phyloP scores from a whole-genome alignment of 2,113 vertebrate species.

The Emydocephalus ijimae region DNA sequence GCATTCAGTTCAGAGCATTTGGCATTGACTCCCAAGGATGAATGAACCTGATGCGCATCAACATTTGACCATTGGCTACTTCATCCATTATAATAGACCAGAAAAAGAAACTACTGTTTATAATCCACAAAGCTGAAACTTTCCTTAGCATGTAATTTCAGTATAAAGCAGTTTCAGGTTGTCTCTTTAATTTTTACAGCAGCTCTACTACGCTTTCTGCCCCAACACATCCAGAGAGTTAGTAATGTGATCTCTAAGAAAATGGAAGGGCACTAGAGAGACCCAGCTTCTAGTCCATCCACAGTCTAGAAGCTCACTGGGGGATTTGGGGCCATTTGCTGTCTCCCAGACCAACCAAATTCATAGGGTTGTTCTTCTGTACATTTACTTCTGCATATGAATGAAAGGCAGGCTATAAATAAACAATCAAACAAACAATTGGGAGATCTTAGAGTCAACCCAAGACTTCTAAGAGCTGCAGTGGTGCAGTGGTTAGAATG shows the following conservation, averaged over 20 bases:
- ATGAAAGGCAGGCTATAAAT: background rate
- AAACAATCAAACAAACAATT: background rate
- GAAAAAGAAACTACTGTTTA: background rate
- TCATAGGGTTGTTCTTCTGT: background rate
- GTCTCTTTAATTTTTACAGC: background rate
- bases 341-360: background rate
- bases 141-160: background rate
- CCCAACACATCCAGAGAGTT: background rate
- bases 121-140: background rate
- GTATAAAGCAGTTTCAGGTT: background rate
- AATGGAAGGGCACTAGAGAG: background rate
- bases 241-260: background rate
- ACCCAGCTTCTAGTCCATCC: background rate
- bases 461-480: background rate
- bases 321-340: background rate
- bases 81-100: background rate
- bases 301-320: background rate
- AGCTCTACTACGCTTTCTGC: background rate
- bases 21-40: background rate
- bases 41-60: too few relatives aligned
- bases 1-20: background rate
- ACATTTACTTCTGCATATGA: background rate
- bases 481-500: too few relatives aligned
- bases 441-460: background rate
- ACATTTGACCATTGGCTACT: background rate